Evolutionary conservation across 1,140 invertebrate genomes (phyloP).

Genomic region (Capitella teleta): DNA sequence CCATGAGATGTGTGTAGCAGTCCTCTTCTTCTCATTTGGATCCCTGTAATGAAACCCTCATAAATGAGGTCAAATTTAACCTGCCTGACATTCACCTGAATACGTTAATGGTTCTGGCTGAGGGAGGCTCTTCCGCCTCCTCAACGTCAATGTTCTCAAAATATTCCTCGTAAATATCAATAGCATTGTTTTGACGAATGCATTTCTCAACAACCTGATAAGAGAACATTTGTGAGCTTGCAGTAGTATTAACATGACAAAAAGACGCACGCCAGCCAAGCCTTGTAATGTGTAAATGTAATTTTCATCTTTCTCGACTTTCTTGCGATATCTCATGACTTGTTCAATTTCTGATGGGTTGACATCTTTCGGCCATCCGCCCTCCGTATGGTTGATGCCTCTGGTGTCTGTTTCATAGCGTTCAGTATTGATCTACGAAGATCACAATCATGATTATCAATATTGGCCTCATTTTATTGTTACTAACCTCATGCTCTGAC

Average conservation of each 20-base stretch:
- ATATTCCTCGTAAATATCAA: conserved; percentile 85
- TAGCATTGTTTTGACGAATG: conserved; percentile 81
- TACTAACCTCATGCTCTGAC: conserved; percentile 43
- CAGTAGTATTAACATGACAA: background rate
- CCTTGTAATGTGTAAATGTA: conserved; percentile 52
- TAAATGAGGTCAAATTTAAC: background rate
- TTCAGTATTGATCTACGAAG: conserved; percentile 56
- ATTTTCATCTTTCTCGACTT: conserved; percentile 90
- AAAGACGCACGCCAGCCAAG: background rate
- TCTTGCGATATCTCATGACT: conserved; percentile 73
- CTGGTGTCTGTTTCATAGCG: conserved; percentile 67
- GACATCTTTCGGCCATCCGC: conserved; percentile 94
- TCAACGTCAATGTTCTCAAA: conserved; percentile 52
- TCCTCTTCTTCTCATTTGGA: conserved; percentile 56
- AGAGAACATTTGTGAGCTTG: too few relatives aligned
- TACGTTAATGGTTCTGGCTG: conserved; percentile 45
- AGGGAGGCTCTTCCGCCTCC: conserved; percentile 37
- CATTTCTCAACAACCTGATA: conserved; percentile 72
- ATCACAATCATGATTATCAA: too few relatives aligned
- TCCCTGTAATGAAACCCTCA: conserved; percentile 29
- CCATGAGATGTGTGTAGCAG: conserved; percentile 77
- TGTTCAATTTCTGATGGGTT: conserved; percentile 82
- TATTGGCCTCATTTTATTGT: too few relatives aligned
- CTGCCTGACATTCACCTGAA: conserved; percentile 27
- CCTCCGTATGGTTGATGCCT: conserved; percentile 82